Evolutionary conservation across 2,888 invertebrate species (phyloP).

Genomic region (Sympetrum striolatum): DNA sequence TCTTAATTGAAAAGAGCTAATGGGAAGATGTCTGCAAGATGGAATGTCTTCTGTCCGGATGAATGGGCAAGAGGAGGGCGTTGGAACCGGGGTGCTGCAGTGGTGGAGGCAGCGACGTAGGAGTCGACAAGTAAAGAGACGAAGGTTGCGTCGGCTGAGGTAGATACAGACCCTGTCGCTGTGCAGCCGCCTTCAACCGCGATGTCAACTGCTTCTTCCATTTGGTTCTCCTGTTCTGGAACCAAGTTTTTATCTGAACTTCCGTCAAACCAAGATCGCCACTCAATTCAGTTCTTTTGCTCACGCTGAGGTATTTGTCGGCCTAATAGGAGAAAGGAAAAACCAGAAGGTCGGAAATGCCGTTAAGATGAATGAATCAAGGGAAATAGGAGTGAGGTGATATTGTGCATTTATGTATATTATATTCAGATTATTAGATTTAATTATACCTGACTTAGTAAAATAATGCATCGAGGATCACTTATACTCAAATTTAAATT

Average conservation of each 20-base stretch:
- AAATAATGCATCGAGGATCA: too few species aligned
- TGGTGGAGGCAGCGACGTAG: constrained; percentile 57
- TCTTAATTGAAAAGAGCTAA: background rate
- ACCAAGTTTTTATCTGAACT: constrained; percentile 97
- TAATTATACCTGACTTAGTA: too few species aligned
- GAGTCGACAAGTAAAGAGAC: constrained; percentile 67
- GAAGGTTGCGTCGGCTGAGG: constrained; percentile 65
- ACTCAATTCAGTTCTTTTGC: constrained; percentile 92
- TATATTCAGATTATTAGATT: too few species aligned
- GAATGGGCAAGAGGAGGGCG: constrained; percentile 64
- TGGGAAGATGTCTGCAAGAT: background rate
- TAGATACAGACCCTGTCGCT: constrained; percentile 78
- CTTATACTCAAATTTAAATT: too few species aligned
- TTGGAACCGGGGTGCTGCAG: constrained; percentile 68
- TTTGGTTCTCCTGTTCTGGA: constrained; percentile 93
- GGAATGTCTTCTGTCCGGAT: background rate
- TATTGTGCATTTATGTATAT: too few species aligned
- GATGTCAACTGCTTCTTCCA: constrained; percentile 97
- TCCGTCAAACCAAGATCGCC: constrained; percentile 88
- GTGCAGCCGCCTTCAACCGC: constrained; percentile 86
- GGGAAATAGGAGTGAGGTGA: background rate
- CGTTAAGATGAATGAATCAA: background rate
- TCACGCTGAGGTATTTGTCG: constrained; percentile 95
- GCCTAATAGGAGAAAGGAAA: constrained; percentile 60
- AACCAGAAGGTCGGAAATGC: background rate